phyloP scores from a whole-genome alignment of 2,113 vertebrate genomes.

The Cygnus buccinator region DNA sequence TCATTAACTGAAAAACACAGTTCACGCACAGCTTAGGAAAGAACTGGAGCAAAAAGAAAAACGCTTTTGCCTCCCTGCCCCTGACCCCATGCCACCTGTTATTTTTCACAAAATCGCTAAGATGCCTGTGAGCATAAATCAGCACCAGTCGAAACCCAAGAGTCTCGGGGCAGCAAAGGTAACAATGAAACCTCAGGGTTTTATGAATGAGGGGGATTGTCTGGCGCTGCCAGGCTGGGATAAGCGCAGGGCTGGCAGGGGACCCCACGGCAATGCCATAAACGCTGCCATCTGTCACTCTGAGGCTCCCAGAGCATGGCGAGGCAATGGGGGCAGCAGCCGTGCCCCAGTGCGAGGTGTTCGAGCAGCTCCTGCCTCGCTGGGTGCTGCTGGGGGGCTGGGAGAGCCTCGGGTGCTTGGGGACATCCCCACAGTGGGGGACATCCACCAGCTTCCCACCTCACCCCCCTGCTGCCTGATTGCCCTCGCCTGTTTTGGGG shows the following conservation, averaged over 20 bases:
- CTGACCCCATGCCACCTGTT: background rate
- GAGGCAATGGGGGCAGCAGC: background rate
- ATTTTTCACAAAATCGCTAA: conserved; percentile 23
- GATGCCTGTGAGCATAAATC: background rate
- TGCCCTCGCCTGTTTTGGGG: background rate
- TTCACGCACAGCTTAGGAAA: background rate
- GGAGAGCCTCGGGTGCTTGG: background rate
- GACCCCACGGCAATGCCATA: background rate
- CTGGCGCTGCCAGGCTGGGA: background rate
- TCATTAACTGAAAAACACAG: conserved; percentile 2
- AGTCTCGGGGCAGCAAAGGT: background rate
- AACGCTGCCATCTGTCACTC: conserved; percentile 29
- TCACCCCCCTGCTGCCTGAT: background rate
- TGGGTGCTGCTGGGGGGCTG: rapidly evolving
- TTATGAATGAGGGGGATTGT: conserved; percentile 61
- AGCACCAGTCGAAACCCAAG: background rate
- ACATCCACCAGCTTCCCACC: background rate
- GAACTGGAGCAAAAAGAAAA: conserved; percentile 22
- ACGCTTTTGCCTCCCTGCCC: background rate
- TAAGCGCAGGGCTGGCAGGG: background rate
- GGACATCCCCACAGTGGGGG: background rate
- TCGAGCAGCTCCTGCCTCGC: rapidly evolving
- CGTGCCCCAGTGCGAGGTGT: rapidly evolving
- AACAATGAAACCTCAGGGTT: conserved; percentile 3
- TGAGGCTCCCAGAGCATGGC: background rate